These are phyloP conservation scores for Sciurus vulgaris DNA, from an alignment of 2,797 vertebrate genomes.

Conservation along the genomic window DNA sequence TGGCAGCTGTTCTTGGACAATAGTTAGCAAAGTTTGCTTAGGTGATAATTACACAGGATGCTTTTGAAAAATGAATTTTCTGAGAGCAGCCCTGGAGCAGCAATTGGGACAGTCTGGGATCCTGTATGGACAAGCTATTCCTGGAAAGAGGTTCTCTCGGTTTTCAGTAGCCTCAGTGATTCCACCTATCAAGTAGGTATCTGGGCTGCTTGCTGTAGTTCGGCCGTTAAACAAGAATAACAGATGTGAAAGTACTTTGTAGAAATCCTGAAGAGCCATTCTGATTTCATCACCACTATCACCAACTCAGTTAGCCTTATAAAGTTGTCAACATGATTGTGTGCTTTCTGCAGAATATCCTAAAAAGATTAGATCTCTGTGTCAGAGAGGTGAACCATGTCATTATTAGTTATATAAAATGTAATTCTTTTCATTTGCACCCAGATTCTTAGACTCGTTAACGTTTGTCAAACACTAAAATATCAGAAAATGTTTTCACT, in stretches of 20 bases:
- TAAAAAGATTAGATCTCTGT: neutral
- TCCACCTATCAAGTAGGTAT: neutral
- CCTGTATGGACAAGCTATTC: neutral
- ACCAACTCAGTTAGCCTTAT: too few relatives aligned
- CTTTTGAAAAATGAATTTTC: neutral
- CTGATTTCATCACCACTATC: too few relatives aligned
- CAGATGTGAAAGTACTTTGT: neutral
- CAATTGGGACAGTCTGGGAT: neutral
- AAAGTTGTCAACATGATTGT: neutral
- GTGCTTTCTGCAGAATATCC: neutral
- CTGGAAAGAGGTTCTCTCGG: neutral
- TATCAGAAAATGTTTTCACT: neutral
- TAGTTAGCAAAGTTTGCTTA: neutral
- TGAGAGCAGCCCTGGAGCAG: neutral
- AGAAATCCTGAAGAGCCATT: neutral
- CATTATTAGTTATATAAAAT: neutral
- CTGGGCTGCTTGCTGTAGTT: neutral
- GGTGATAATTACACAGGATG: too few relatives aligned
- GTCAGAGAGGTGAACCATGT: neutral
- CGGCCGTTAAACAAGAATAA: neutral
- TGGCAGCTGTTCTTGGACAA: accelerated
- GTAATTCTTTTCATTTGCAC: neutral
- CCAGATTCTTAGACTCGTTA: neutral
- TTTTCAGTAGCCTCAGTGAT: neutral
- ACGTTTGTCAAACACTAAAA: neutral